Conservation (phyloP, 2,113 vertebrate species). For the Catharus bicknelli region DNA sequence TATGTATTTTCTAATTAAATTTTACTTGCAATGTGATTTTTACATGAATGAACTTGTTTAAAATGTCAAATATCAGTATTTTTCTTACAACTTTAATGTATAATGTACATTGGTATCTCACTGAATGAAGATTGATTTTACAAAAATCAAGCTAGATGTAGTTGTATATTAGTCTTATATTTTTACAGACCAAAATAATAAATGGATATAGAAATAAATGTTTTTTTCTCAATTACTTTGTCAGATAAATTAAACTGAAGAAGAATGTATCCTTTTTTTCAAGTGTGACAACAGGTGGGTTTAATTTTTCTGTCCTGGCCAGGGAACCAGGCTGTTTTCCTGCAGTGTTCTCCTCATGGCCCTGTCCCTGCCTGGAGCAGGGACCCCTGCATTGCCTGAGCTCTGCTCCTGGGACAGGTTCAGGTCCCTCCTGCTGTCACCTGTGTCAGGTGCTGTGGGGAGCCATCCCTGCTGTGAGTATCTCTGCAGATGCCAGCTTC, state of each 20-base stretch:
- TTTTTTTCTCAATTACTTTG: neutral
- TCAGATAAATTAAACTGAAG: neutral
- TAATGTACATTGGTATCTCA: conserved; percentile 80
- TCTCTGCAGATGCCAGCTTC: neutral
- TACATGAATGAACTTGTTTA: conserved; percentile 82
- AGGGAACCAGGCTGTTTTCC: neutral
- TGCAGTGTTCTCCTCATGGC: neutral
- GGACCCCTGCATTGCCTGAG: neutral
- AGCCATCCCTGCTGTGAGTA: neutral
- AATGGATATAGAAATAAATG: conserved; percentile 68
- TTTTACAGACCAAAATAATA: conserved; percentile 82
- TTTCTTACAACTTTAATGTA: conserved; percentile 84
- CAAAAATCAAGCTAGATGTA: conserved; percentile 79
- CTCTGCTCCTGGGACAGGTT: neutral
- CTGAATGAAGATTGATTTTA: conserved; percentile 81
- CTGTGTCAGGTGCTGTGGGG: neutral
- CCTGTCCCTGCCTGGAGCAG: neutral
- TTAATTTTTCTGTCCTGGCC: rapidly evolving
- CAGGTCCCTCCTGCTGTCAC: neutral
- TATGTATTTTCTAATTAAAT: conserved; percentile 84
- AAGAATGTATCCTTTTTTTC: neutral
- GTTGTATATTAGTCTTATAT: conserved; percentile 79
- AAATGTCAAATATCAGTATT: conserved; percentile 87
- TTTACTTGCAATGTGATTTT: conserved; percentile 82
- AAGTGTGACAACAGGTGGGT: neutral